phyloP scores from a whole-genome alignment of 2,113 vertebrate species.

The Oreochromis spilurus region DNA sequence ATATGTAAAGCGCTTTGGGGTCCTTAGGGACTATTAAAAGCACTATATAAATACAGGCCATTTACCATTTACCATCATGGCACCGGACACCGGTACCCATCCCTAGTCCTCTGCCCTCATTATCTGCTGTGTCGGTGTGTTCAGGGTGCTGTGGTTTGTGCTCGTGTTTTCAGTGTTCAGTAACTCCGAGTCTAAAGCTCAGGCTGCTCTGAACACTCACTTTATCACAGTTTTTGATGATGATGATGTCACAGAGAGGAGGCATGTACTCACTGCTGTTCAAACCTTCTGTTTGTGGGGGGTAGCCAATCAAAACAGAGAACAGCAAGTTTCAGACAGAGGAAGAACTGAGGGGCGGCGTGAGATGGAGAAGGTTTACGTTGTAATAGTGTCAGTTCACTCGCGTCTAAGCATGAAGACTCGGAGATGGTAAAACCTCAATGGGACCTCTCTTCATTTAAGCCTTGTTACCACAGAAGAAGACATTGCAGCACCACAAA shows the following conservation, averaged over 20 bases:
- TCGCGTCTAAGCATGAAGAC: too few species aligned
- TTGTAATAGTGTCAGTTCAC: too few species aligned
- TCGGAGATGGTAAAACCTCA: background rate
- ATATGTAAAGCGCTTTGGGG: too few species aligned
- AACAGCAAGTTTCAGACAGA: background rate
- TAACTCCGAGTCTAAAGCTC: background rate
- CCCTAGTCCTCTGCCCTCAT: background rate
- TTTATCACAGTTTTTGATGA: background rate
- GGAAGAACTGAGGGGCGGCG: background rate
- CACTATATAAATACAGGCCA: too few species aligned
- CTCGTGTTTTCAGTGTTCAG: background rate
- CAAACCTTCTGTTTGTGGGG: background rate
- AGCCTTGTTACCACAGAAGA: background rate
- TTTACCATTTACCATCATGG: too few species aligned
- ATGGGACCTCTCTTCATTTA: background rate
- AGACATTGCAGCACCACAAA: background rate
- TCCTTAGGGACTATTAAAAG: too few species aligned
- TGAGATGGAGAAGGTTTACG: background rate
- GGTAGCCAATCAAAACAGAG: background rate
- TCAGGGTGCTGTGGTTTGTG: background rate
- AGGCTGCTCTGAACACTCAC: background rate
- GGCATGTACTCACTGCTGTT: background rate
- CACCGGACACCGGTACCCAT: too few species aligned
- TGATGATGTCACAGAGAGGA: background rate
- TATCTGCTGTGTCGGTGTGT: background rate